phyloP scores from a whole-genome alignment of 1,140 invertebrate species.

The Neoseiulus cucumeris region DNA sequence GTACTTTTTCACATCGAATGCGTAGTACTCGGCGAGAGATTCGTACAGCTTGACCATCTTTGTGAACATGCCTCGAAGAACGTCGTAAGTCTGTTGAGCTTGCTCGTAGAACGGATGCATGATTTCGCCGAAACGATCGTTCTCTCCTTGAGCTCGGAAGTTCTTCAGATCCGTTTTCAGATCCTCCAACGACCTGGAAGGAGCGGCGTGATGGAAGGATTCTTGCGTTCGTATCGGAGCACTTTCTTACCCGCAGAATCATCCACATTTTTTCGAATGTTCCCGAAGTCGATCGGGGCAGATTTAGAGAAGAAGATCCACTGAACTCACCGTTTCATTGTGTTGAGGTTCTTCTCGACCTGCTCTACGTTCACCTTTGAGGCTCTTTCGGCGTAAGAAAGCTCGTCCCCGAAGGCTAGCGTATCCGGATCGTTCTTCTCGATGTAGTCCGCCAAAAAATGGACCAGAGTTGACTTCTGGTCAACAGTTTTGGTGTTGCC shows the following conservation, averaged over 20 bases:
- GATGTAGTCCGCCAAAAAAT: slow-evolving; percentile 71
- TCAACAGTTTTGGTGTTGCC: slow-evolving; percentile 65
- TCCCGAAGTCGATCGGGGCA: too few species aligned
- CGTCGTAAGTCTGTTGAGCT: slow-evolving; percentile 60
- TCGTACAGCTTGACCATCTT: slow-evolving; percentile 73
- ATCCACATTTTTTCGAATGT: too few species aligned
- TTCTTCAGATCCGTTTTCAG: slow-evolving; percentile 70
- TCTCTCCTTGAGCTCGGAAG: slow-evolving; percentile 48
- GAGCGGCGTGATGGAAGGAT: too few species aligned
- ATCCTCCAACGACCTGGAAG: slow-evolving; percentile 46
- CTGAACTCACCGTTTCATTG: background rate
- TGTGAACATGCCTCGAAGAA: slow-evolving; percentile 75
- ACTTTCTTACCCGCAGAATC: too few species aligned
- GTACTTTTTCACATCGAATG: slow-evolving; percentile 83
- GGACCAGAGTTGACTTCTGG: slow-evolving; percentile 74
- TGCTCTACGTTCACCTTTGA: slow-evolving; percentile 23
- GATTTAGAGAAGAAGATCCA: background rate
- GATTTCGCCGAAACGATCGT: slow-evolving; percentile 58
- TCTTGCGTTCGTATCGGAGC: too few species aligned
- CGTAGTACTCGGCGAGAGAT: slow-evolving; percentile 68
- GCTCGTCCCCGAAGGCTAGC: slow-evolving; percentile 60
- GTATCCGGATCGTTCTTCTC: slow-evolving; percentile 70
- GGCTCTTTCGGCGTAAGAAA: slow-evolving; percentile 48
- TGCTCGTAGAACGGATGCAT: slow-evolving; percentile 61
- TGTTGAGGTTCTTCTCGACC: slow-evolving; percentile 5